Conservation (phyloP, 2,888 invertebrate genomes). For the Ectemnius continuus region DNA sequence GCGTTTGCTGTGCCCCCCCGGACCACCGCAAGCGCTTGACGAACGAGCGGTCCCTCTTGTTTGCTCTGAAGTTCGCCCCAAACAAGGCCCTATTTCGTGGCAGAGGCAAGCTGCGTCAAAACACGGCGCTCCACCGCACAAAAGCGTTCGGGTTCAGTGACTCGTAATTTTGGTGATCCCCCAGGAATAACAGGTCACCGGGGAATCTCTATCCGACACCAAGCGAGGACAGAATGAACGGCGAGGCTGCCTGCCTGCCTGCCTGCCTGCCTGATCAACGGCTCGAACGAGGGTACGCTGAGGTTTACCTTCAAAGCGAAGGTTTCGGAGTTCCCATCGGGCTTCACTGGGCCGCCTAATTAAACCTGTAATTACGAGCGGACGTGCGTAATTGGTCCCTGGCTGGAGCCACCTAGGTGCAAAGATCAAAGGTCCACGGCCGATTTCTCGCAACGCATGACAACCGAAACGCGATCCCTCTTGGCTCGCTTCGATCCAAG, state of each 20-base stretch:
- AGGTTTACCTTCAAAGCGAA: slow-evolving; percentile 2
- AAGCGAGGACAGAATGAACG: not conserved
- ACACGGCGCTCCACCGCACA: no score
- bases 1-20: no score
- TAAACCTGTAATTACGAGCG: slow-evolving; percentile 50
- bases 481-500: not conserved
- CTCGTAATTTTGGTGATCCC: not conserved
- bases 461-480: slow-evolving; percentile 23
- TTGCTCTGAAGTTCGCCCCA: no score
- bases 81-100: no score
- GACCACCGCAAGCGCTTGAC: no score
- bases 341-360: slow-evolving; percentile 43
- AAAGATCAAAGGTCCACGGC: slow-evolving; percentile 51
- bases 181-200: not conserved
- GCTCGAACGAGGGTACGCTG: no score
- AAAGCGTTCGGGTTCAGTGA: no score
- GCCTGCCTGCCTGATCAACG: not conserved
- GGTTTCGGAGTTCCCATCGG: slow-evolving; percentile 7
- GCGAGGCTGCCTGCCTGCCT: not conserved
- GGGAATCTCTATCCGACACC: not conserved
- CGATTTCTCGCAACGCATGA: slow-evolving; percentile 46
- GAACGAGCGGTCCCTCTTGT: no score
- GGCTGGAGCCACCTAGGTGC: slow-evolving; percentile 33
- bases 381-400: slow-evolving; percentile 49
- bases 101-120: no score